Conservation (phyloP, 2,113 vertebrate genomes). For the Sceloporus tristichus region DNA sequence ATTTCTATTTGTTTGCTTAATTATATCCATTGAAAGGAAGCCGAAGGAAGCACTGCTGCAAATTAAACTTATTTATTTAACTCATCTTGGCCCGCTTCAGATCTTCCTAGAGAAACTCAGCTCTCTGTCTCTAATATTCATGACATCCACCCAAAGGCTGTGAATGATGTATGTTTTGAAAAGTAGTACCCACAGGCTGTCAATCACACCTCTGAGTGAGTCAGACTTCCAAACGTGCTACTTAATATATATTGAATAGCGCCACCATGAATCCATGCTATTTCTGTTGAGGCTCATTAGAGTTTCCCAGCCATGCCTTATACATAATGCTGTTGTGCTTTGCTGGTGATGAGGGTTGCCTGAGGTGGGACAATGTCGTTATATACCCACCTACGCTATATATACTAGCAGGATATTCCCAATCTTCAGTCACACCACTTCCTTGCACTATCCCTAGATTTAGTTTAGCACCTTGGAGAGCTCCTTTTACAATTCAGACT, state of each 20-base stretch:
- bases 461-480: too few species aligned
- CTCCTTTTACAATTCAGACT: too few species aligned
- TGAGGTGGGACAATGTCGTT: too few species aligned
- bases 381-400: too few species aligned
- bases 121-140: neutral
- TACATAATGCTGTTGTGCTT: neutral
- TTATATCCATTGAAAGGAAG: neutral
- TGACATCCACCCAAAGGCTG: neutral
- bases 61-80: constrained; percentile 36
- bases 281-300: too few species aligned
- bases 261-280: rapidly evolving
- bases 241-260: neutral
- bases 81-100: neutral
- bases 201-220: neutral
- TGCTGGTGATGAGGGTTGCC: too few species aligned
- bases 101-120: rapidly evolving
- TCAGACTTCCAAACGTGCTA: neutral
- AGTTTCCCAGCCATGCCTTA: neutral
- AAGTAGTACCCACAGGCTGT: neutral
- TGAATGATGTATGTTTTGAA: neutral
- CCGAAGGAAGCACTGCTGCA: neutral
- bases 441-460: too few species aligned
- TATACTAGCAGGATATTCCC: too few species aligned
- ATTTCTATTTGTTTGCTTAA: neutral
- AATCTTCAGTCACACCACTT: too few species aligned